Evolutionary conservation across 1,140 invertebrate species (phyloP), one percentile per base, ranked within the genome.

Genomic region (Augochlora pura): DNA sequence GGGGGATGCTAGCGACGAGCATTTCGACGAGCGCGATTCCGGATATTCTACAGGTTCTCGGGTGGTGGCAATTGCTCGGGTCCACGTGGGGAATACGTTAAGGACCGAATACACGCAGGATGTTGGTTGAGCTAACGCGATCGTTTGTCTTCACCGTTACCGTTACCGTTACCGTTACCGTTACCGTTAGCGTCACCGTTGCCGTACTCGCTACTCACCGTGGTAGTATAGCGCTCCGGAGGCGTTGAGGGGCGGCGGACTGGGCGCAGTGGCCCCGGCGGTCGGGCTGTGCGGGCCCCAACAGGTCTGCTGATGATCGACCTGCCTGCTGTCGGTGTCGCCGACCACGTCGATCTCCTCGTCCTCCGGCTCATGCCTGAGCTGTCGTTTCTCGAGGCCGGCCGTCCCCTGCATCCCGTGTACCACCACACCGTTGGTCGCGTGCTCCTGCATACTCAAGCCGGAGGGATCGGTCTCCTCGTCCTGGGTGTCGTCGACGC

Each of bases 281-380:
- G 95, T 96, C 14, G 95, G 95, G 85, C 95, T 96, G 79, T 95
- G 95, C 8, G 95, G 95, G 27, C 95, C 95, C 95, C 95, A 96
- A 88, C 95, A 95, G 77, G 94, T 94, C 75, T 90, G 92, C 88
- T 91, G 90, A 84, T 86, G 82, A 83, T 72, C 77, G 81, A 82
- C 87, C 82, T 87, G 88, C 54, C 87, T 78, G 76, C 69, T 84
- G 72, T 91, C 88, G 72, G 78, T 88, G 89, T 95, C 94, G 70
- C 95, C 95, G 73, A 97, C 96, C 87, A 97, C 96, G 94, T 97
- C 96, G 93, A 97, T 96, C 92, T 97, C 96, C 93, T 97, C 96
- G 73, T 97, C 96, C 80, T 96, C 96, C 3, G 91, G 91, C 77
- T 96, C 95, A 27, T 85, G 81, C 66, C 82, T 85, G 63, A 75